Conservation (phyloP, 2,113 vertebrate species). For the Mobula hypostoma region DNA sequence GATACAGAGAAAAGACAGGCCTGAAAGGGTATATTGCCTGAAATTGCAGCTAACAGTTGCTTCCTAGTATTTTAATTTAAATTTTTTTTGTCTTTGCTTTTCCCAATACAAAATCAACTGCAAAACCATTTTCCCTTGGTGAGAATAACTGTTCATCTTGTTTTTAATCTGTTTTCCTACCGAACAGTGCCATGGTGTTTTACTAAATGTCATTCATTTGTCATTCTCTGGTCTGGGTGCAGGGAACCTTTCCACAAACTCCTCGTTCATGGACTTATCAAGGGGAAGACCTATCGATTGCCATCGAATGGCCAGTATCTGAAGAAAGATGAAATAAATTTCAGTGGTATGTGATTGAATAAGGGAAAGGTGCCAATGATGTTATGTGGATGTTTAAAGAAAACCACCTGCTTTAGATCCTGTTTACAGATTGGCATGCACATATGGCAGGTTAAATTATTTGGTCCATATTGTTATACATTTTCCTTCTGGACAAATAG, state of each 20-base stretch:
- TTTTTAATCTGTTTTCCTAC: background rate
- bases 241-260: constrained; percentile 92
- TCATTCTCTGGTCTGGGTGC: background rate
- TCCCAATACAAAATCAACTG: background rate
- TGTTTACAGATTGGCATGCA: background rate
- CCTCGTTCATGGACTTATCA: constrained; percentile 90
- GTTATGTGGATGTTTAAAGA: background rate
- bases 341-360: constrained; percentile 68
- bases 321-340: constrained; percentile 72
- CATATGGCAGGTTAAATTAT: background rate
- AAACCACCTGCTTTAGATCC: no score
- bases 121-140: background rate
- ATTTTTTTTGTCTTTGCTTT: background rate
- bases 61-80: no score
- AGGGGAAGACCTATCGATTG: constrained; percentile 81
- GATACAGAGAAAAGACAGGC: no score
- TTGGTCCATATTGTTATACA: background rate
- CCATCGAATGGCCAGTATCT: constrained; percentile 73
- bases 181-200: background rate
- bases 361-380: background rate
- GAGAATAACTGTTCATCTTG: background rate
- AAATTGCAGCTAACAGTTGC: no score
- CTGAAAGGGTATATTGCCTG: no score
- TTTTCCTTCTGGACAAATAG: background rate
- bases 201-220: background rate